These are phyloP conservation scores for Dyspetes luteomarginatus DNA, from an alignment of 2,888 invertebrate species.

Conservation along the genomic window DNA sequence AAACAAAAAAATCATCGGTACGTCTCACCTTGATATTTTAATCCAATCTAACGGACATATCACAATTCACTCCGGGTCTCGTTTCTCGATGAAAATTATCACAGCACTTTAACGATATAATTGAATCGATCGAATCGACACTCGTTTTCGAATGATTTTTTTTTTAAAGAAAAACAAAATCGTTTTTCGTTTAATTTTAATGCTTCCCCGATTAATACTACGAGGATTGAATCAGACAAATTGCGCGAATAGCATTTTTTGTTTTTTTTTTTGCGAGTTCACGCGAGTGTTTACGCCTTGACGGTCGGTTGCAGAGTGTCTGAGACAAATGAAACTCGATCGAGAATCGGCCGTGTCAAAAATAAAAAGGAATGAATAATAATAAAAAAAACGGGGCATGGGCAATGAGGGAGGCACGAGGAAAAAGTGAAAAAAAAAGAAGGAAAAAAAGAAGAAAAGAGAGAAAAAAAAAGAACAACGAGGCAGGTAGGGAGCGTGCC, in stretches of 20 bases:
- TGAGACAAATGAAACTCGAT: constrained; percentile 81
- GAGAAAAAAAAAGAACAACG: constrained; percentile 63
- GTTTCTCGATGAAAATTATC: constrained; percentile 39
- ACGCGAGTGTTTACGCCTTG: constrained; percentile 64
- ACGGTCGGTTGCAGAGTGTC: constrained; percentile 76
- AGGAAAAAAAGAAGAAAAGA: constrained; percentile 77
- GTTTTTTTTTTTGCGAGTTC: constrained; percentile 67
- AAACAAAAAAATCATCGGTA: constrained; percentile 24
- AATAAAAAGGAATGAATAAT: constrained; percentile 76
- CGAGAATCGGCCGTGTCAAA: constrained; percentile 80
- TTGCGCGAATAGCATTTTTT: constrained; percentile 55
- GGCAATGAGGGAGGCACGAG: constrained; percentile 75
- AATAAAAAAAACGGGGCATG: constrained; percentile 80
- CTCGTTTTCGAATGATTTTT: constrained; percentile 16
- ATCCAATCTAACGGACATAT: constrained; percentile 72
- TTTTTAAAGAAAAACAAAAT: no score
- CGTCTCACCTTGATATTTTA: constrained; percentile 70
- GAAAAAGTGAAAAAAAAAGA: constrained; percentile 77
- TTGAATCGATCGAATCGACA: background rate
- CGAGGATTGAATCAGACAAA: constrained; percentile 28
- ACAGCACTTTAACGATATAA: constrained; percentile 46
- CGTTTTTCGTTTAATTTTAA: no score
- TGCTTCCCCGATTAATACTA: background rate
- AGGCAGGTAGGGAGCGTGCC: constrained; percentile 72
- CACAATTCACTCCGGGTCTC: constrained; percentile 56